phyloP scores from a whole-genome alignment of 2,113 vertebrate species.

The Gyps fulvus region DNA sequence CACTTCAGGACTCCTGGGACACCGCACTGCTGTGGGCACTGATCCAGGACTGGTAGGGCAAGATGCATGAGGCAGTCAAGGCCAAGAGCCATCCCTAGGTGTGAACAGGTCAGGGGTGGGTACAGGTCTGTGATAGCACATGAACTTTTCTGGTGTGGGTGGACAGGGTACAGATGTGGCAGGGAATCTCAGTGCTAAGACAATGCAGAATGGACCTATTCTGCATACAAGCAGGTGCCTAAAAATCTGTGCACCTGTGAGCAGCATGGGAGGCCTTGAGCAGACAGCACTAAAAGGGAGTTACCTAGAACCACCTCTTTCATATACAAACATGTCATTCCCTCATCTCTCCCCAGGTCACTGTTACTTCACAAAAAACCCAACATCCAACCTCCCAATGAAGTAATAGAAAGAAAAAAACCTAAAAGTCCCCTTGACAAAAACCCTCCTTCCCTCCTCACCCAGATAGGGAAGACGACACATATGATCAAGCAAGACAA shows the following conservation, averaged over 20 bases:
- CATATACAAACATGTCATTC: rapidly evolving
- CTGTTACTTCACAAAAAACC: not conserved
- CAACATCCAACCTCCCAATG: not conserved
- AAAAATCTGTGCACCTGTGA: not conserved
- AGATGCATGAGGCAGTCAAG: not conserved
- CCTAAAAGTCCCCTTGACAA: not conserved
- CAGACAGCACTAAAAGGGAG: not conserved
- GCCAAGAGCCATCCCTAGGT: not conserved
- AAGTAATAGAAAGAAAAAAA: not conserved
- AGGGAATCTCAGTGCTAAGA: not conserved
- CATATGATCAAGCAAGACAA: not conserved
- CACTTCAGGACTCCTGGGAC: not conserved
- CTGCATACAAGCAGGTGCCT: not conserved
- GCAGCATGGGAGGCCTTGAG: not conserved
- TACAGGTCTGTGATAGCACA: not conserved
- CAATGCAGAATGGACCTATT: not conserved
- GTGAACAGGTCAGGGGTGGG: not conserved
- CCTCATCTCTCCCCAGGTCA: not conserved
- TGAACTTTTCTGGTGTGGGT: not conserved
- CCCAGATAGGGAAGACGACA: not conserved
- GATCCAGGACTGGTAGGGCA: not conserved
- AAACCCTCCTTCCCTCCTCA: not conserved
- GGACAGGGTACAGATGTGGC: not conserved
- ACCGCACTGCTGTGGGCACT: not conserved
- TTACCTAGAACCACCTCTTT: not conserved